A percentile compares a stretch with the other conserved stretches of the same genome.
phyloP scores from a whole-genome alignment of 37 sponge, comb jelly and placozoan species.

The Corticium candelabrum region DNA sequence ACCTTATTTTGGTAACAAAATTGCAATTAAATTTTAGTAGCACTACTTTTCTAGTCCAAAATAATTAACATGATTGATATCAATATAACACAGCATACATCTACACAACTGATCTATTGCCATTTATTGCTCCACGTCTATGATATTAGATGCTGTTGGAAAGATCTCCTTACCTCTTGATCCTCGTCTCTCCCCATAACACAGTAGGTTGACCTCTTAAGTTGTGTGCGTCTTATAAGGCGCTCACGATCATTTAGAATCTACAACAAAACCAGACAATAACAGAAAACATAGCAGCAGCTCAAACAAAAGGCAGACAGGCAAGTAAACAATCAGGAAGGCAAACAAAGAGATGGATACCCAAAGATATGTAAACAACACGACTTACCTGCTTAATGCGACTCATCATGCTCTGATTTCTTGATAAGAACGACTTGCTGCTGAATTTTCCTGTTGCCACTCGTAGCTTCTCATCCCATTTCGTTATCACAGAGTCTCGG shows the following conservation, averaged over 20 bases:
- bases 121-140: too few species aligned
- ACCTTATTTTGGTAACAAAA: constrained; percentile 11
- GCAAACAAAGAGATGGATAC: too few species aligned
- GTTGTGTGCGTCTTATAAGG: constrained; percentile 56
- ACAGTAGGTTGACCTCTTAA: constrained; percentile 39
- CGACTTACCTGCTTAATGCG: background rate
- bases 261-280: constrained; percentile 7
- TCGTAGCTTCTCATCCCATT: background rate
- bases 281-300: background rate
- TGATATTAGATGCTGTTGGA: too few species aligned
- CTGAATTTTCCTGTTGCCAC: background rate
- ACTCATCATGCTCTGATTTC: background rate
- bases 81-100: too few species aligned
- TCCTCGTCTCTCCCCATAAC: constrained; percentile 43
- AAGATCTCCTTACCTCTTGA: too few species aligned
- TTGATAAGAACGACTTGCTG: background rate
- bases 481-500: background rate
- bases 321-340: too few species aligned
- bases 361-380: too few species aligned
- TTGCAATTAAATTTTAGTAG: too few species aligned
- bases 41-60: too few species aligned
- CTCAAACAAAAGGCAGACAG: too few species aligned
- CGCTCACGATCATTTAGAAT: constrained; percentile 46
- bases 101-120: too few species aligned
- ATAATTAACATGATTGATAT: too few species aligned